phyloP scores from a whole-genome alignment of 2,113 vertebrate species.

The Craseonycteris thonglongyai region DNA sequence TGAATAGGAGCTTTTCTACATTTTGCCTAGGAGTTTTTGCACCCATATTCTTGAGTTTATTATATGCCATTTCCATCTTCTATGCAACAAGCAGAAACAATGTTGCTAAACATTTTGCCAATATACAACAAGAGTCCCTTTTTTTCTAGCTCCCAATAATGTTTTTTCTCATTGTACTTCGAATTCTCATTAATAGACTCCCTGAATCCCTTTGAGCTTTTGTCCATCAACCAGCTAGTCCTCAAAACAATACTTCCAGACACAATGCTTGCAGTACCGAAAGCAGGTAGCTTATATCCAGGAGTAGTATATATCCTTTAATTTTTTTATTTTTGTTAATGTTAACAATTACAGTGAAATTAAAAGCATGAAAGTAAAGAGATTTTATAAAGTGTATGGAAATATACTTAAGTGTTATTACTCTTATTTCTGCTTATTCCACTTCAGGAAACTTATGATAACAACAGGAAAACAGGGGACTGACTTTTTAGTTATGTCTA shows the following conservation, averaged over 20 bases:
- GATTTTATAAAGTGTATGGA: background rate
- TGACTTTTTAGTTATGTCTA: background rate
- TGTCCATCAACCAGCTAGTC: background rate
- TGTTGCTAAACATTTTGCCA: background rate
- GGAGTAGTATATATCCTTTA: background rate
- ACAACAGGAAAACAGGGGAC: background rate
- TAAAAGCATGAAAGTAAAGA: background rate
- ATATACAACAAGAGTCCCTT: background rate
- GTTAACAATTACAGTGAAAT: background rate
- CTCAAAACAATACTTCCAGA: background rate
- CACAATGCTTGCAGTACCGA: background rate
- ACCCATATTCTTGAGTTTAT: background rate
- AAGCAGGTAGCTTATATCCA: background rate
- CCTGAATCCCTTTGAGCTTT: background rate
- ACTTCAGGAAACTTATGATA: background rate
- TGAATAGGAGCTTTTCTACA: background rate
- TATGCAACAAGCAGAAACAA: background rate
- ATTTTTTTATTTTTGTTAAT: background rate
- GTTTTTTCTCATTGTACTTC: background rate
- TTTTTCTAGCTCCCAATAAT: background rate
- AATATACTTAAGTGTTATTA: background rate
- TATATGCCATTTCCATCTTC: background rate
- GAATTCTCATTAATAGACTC: background rate
- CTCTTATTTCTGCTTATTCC: background rate
- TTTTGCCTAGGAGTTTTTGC: background rate